These are phyloP conservation scores for Zaprionus ghesquierei DNA, from an alignment of 1,140 invertebrate species.

Conservation along the genomic window DNA sequence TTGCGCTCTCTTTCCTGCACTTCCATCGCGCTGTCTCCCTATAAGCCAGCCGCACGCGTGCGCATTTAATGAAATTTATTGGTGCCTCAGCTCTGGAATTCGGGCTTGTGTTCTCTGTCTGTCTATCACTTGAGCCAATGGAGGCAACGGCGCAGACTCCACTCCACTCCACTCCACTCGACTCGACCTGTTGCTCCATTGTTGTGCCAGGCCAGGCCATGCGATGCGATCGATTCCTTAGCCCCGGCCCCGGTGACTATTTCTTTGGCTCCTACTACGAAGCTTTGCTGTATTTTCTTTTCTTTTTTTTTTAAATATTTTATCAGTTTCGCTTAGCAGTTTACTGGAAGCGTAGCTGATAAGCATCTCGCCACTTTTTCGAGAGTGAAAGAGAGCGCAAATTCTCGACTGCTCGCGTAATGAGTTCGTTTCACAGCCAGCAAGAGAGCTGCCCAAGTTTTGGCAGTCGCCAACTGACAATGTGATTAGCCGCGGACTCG, in stretches of 20 bases:
- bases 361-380: conserved; percentile 71
- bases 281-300: conserved; percentile 17
- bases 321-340: conserved; percentile 59
- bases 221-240: conserved; percentile 71
- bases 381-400: conserved; percentile 12
- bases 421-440: conserved; percentile 75
- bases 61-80: conserved; percentile 82
- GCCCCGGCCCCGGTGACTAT: conserved; percentile 39
- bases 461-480: conserved; percentile 58
- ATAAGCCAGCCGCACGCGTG: conserved; percentile 66
- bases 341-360: conserved; percentile 70
- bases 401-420: conserved; percentile 44
- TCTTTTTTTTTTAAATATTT: conserved; percentile 70
- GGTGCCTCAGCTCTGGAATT: conserved; percentile 76
- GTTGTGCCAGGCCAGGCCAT: conserved; percentile 37
- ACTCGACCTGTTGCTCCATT: conserved; percentile 48
- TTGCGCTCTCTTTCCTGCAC: not conserved
- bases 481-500: conserved; percentile 51
- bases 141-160: not conserved
- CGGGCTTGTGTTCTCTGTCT: conserved; percentile 78
- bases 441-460: conserved; percentile 32
- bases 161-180: no score
- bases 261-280: not conserved
- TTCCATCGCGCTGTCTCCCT: conserved; percentile 37
- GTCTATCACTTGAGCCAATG: conserved; percentile 61